A percentile compares a stretch with the other conserved stretches of the same genome.
phyloP scores from a whole-genome alignment of 1,140 invertebrate species.

The Bilobella aurantiaca region DNA sequence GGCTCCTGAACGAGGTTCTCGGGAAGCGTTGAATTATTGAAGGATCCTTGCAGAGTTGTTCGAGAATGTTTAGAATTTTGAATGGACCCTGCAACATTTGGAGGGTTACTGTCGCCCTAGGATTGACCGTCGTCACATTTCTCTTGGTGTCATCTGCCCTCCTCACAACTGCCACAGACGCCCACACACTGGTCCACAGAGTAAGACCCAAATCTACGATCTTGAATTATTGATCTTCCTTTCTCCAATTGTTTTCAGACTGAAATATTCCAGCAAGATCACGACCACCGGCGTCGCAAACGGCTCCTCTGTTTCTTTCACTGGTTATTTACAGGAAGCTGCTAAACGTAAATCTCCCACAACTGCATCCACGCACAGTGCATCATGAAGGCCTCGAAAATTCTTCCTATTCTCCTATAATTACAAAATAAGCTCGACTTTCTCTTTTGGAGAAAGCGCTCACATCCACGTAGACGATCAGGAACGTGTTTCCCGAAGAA shows the following conservation, averaged over 20 bases:
- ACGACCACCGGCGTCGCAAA: background rate
- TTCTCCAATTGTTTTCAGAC: background rate
- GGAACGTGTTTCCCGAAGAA: no score
- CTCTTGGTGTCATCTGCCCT: background rate
- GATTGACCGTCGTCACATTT: background rate
- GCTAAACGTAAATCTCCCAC: background rate
- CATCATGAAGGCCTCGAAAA: no score
- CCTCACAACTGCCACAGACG: no score
- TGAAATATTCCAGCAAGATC: background rate
- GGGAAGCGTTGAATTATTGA: no score
- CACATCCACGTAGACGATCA: no score
- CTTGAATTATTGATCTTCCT: background rate
- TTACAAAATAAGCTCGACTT: no score
- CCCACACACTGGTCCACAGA: background rate
- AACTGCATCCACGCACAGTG: background rate
- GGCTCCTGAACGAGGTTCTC: no score
- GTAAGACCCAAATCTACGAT: background rate
- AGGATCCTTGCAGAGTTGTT: no score
- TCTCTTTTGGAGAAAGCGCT: no score
- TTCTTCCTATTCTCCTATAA: no score
- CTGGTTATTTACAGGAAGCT: background rate
- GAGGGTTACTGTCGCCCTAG: background rate
- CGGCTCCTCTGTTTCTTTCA: background rate
- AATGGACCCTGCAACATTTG: no score
- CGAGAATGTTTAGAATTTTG: no score